Conservation (phyloP, 2,797 vertebrate species). For the Typhlichthys eigenmanni region DNA sequence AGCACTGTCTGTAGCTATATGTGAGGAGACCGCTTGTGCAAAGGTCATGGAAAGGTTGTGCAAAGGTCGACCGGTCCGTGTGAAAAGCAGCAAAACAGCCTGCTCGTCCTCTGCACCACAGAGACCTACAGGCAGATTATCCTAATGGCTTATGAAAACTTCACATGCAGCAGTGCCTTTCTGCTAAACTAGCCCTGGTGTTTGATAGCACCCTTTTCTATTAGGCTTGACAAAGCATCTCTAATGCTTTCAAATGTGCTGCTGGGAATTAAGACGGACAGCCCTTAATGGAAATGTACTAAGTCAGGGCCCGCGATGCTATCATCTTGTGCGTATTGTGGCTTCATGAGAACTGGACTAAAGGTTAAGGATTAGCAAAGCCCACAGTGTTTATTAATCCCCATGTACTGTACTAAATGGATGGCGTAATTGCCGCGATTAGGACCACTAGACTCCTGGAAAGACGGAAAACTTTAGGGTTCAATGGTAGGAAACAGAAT, state of each 20-base stretch:
- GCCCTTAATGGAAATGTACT: slow-evolving; percentile 73
- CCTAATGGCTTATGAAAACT: slow-evolving; percentile 73
- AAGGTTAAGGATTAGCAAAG: slow-evolving; percentile 77
- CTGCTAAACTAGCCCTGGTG: slow-evolving; percentile 58
- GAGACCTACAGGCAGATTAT: slow-evolving; percentile 63
- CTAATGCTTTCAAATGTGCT: slow-evolving; percentile 75
- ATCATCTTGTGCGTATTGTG: slow-evolving; percentile 69
- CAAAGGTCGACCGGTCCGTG: slow-evolving; percentile 35
- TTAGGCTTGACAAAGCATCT: slow-evolving; percentile 70
- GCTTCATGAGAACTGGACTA: slow-evolving; percentile 70
- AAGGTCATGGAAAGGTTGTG: too few relatives aligned
- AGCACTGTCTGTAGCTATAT: slow-evolving; percentile 1
- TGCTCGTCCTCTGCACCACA: slow-evolving; percentile 54
- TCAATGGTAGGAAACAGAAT: slow-evolving; percentile 60
- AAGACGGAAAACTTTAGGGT: slow-evolving; percentile 61
- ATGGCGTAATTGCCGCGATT: slow-evolving; percentile 73
- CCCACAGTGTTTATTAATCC: slow-evolving; percentile 71
- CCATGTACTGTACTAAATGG: slow-evolving; percentile 75
- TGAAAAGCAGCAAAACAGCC: slow-evolving; percentile 40
- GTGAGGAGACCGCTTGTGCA: slow-evolving; percentile 16
- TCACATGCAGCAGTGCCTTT: slow-evolving; percentile 69
- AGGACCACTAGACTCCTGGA: slow-evolving; percentile 57
- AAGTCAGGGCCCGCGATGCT: slow-evolving; percentile 68
- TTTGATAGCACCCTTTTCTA: slow-evolving; percentile 67
- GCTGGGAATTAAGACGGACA: slow-evolving; percentile 69